Conservation (phyloP, 2,113 vertebrate genomes). For the Rhinolophus sinicus region DNA sequence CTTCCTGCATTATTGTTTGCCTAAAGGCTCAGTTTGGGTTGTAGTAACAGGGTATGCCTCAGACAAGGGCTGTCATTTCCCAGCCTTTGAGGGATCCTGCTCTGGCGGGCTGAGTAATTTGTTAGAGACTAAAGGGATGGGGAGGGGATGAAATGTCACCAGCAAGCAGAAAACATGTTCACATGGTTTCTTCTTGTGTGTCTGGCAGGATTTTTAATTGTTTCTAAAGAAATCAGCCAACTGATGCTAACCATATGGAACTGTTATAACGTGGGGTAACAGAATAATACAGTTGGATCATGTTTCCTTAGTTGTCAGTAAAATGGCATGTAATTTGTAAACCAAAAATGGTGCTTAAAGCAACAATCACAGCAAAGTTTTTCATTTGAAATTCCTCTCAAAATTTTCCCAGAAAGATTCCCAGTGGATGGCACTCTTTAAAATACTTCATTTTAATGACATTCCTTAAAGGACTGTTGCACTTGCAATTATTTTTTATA, state of each 20-base stretch:
- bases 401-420: not conserved
- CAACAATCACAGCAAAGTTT: conserved; percentile 63
- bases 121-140: conserved; percentile 1
- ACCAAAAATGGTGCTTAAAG: conserved; percentile 69
- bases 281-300: conserved; percentile 72
- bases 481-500: not conserved
- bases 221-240: conserved; percentile 69
- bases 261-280: conserved; percentile 52
- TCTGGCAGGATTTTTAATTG: conserved; percentile 75
- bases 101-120: conserved; percentile 4
- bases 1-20: conserved; percentile 43
- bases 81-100: conserved; percentile 10
- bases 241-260: conserved; percentile 76
- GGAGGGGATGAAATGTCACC: conserved; percentile 48
- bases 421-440: conserved; percentile 46
- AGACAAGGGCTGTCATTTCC: conserved; percentile 59
- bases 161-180: conserved; percentile 57
- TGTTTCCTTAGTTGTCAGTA: conserved; percentile 72
- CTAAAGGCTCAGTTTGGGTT: conserved; percentile 42
- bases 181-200: conserved; percentile 26
- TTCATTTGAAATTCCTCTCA: conserved; percentile 59
- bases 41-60: conserved; percentile 19
- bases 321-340: conserved; percentile 77
- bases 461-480: conserved; percentile 8
- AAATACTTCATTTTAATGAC: conserved; percentile 1